Percentiles rank a stretch among this genome's conserved stretches.
These are phyloP conservation scores for Eulimnadia texana DNA, from an alignment of 1,140 invertebrate genomes.

Conservation along the genomic window DNA sequence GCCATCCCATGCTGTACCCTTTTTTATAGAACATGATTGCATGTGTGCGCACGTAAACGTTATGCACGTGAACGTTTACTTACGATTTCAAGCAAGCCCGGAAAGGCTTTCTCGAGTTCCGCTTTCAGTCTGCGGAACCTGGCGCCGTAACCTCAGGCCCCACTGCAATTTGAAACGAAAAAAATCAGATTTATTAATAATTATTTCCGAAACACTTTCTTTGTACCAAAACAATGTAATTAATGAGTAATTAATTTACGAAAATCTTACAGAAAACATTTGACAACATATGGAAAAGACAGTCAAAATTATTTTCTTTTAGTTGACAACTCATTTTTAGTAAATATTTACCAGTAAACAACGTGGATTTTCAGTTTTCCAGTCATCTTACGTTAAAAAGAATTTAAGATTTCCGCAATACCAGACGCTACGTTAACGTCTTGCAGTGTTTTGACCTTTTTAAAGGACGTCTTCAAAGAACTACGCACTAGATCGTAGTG, in stretches of 20 bases:
- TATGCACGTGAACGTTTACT: not conserved
- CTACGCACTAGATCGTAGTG: too few relatives aligned
- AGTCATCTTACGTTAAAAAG: not conserved
- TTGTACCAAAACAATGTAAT: not conserved
- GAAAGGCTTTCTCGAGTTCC: conserved; percentile 17
- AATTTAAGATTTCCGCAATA: too few relatives aligned
- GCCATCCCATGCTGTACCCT: not conserved
- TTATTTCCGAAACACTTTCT: not conserved
- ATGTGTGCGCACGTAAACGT: not conserved
- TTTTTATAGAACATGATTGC: not conserved
- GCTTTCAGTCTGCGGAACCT: conserved; percentile 19
- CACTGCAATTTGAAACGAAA: too few relatives aligned
- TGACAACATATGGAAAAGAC: not conserved
- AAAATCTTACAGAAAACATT: not conserved
- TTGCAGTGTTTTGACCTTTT: too few relatives aligned
- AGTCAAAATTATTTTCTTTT: not conserved
- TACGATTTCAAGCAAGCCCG: conserved; percentile 14
- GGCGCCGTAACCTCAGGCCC: conserved; percentile 18
- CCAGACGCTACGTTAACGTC: too few relatives aligned
- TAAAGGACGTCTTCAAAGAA: too few relatives aligned
- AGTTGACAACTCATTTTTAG: not conserved
- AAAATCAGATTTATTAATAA: too few relatives aligned
- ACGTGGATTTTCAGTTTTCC: conserved; percentile 9
- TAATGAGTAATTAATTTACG: not conserved
- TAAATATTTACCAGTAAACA: conserved; percentile 17